Evolutionary conservation across 2,113 vertebrate genomes (phyloP).

Genomic region (Phyllostomus hastatus): DNA sequence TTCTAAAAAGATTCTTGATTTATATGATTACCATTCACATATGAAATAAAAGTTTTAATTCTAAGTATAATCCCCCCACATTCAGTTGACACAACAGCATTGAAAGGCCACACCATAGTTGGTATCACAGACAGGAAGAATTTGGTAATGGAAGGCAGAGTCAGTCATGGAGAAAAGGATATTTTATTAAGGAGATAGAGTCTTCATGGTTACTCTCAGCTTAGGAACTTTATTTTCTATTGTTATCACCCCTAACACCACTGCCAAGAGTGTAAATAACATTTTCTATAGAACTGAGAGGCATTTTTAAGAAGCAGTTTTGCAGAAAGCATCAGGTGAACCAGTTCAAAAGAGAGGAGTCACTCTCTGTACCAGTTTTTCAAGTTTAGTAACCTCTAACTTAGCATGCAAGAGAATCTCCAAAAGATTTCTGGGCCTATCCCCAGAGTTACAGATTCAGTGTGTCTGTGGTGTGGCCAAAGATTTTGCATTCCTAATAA

Average conservation of each 20-base stretch:
- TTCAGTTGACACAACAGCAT: not conserved
- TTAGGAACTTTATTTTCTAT: not conserved
- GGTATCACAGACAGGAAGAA: not conserved
- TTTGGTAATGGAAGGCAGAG: not conserved
- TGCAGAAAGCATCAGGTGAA: not conserved
- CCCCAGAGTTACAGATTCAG: not conserved
- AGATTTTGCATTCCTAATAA: not conserved
- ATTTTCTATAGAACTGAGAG: not conserved
- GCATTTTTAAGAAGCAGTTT: not conserved
- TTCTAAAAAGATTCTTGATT: slow-evolving; percentile 4
- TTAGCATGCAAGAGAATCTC: not conserved
- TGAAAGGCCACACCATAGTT: not conserved
- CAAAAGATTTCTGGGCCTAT: not conserved
- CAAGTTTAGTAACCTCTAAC: not conserved
- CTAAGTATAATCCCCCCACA: not conserved
- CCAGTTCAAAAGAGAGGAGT: not conserved
- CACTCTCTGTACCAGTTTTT: not conserved
- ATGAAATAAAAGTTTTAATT: not conserved
- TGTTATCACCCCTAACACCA: not conserved
- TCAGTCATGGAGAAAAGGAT: not conserved
- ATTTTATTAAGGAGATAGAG: not conserved
- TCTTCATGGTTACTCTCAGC: not conserved
- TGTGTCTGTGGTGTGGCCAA: not conserved
- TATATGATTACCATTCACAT: not conserved
- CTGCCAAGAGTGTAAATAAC: not conserved